Conservation (phyloP, 2,113 vertebrate species). For the Lepus americanus region DNA sequence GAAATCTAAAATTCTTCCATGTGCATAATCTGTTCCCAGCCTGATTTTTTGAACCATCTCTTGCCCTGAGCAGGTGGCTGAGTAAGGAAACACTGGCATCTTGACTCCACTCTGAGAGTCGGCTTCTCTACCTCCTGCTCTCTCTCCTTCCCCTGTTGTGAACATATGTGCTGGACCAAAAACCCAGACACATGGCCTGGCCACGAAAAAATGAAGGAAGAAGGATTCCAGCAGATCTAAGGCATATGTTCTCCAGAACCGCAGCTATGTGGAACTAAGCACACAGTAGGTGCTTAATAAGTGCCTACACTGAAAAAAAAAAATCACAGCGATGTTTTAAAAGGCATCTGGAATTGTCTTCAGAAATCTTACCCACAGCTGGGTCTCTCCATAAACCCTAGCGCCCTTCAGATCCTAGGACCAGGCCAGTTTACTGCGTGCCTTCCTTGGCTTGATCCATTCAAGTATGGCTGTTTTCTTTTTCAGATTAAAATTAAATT, state of each 20-base stretch:
- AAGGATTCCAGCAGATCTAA: constrained; percentile 50
- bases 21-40: not conserved
- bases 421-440: not conserved
- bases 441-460: not conserved
- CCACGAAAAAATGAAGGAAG: constrained; percentile 29
- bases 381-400: not conserved
- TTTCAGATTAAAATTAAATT: constrained; percentile 59
- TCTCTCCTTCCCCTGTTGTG: constrained; percentile 15
- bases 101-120: not conserved
- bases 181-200: constrained; percentile 42
- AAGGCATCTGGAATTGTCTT: constrained; percentile 37
- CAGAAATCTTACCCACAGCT: not conserved
- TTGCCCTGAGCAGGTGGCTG: not conserved
- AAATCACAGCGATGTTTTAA: constrained; percentile 4
- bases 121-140: constrained; percentile 54
- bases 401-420: not conserved
- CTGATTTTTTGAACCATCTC: not conserved
- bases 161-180: constrained; percentile 65
- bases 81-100: not conserved
- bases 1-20: not conserved
- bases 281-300: constrained; percentile 30
- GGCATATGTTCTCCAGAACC: constrained; percentile 34
- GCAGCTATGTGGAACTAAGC: not conserved
- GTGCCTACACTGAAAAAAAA: not conserved
- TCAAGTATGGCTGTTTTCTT: not conserved